These are phyloP conservation scores for Octonoba sinensis DNA, from an alignment of 2,888 invertebrate genomes.

Conservation along the genomic window DNA sequence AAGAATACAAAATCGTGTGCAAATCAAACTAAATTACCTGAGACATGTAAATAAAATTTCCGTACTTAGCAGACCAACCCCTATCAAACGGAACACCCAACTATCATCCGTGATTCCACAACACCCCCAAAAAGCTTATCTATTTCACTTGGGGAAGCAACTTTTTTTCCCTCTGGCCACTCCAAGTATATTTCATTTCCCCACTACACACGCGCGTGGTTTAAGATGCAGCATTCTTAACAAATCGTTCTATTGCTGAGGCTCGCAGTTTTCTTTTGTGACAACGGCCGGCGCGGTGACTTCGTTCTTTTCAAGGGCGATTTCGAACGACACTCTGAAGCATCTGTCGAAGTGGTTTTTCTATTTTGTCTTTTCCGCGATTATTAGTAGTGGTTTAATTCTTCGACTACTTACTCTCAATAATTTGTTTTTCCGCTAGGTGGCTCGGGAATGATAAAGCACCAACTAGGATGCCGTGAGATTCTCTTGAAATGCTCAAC, in stretches of 20 bases:
- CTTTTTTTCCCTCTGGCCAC: slow-evolving; percentile 11
- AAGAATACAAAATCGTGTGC: no score
- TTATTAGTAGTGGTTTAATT: slow-evolving; percentile 60
- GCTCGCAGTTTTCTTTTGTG: slow-evolving; percentile 43
- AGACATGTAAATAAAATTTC: no score
- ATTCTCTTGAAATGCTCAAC: slow-evolving; percentile 10
- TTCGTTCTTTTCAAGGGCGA: slow-evolving; percentile 39
- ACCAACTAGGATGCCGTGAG: slow-evolving; percentile 27
- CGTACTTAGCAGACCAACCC: no score
- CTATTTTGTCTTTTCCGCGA: slow-evolving; percentile 22
- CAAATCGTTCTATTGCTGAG: slow-evolving; percentile 52
- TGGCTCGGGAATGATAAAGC: slow-evolving; percentile 37
- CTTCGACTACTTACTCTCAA: slow-evolving; percentile 56
- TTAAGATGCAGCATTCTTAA: slow-evolving; percentile 58
- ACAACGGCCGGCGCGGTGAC: background rate
- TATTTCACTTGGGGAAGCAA: slow-evolving; percentile 19
- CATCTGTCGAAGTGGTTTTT: no score
- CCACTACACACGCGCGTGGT: slow-evolving; percentile 7
- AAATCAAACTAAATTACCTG: no score
- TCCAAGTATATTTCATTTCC: slow-evolving; percentile 20
- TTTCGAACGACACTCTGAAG: slow-evolving; percentile 3
- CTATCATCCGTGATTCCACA: no score
- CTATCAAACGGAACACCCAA: no score
- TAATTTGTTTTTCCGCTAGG: slow-evolving; percentile 59
- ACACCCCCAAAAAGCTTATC: slow-evolving; percentile 4